A percentile compares a stretch with the other conserved stretches of the same genome.
phyloP scores from a whole-genome alignment of 2,797 vertebrate species.

The Sebastes hopkinsi region DNA sequence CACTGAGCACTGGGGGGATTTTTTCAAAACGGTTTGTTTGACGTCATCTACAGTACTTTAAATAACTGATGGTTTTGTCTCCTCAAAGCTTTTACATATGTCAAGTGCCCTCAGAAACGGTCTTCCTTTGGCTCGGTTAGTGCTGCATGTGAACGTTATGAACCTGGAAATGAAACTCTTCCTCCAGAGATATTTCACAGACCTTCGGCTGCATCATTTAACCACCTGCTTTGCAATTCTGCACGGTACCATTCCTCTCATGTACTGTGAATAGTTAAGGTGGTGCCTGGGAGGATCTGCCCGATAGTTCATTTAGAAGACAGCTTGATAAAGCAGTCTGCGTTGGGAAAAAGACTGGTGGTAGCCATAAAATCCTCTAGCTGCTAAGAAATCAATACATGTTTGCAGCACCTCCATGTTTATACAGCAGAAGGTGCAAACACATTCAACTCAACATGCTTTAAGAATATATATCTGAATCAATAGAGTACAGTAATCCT shows the following conservation, averaged over 20 bases:
- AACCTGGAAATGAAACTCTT: background rate
- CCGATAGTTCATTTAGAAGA: conserved; percentile 18
- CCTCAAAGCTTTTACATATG: background rate
- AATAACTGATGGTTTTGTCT: background rate
- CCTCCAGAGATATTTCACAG: background rate
- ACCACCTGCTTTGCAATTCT: background rate
- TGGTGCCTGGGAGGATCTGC: background rate
- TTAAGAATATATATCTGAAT: conserved; percentile 20
- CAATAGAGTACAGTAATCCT: background rate
- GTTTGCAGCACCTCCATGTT: conserved; percentile 1
- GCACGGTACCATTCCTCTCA: background rate
- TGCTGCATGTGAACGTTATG: background rate
- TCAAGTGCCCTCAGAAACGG: background rate
- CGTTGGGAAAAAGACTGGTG: conserved; percentile 18
- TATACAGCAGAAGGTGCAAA: background rate
- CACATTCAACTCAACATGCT: background rate
- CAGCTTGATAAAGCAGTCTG: conserved; percentile 31
- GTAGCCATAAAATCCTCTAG: conserved; percentile 11
- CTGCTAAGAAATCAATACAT: conserved; percentile 26
- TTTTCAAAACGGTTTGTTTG: background rate
- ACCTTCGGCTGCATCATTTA: background rate
- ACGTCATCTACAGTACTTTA: background rate
- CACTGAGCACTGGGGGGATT: background rate
- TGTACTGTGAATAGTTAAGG: background rate
- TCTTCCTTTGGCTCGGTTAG: background rate